phyloP scores from a whole-genome alignment of 2,113 vertebrate species.

The Himantopus leucocephalus region DNA sequence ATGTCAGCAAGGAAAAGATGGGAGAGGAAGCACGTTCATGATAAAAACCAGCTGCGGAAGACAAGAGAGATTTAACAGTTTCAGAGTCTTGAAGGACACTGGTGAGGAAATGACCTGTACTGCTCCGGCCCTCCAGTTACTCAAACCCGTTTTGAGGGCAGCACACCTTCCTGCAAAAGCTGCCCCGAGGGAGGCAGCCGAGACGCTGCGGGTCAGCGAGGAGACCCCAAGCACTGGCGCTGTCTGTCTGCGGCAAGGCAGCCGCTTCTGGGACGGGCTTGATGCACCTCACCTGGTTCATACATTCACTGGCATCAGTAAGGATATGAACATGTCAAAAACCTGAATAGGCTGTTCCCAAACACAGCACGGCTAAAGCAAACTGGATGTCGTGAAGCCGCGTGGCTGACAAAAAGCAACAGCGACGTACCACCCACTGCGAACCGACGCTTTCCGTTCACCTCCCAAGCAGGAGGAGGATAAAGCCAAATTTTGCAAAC shows the following conservation, averaged over 20 bases:
- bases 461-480: not conserved
- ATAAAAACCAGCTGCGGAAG: not conserved
- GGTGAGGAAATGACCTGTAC: not conserved
- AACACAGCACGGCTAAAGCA: not conserved
- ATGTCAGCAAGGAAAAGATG: not conserved
- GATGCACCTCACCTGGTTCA: not conserved
- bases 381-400: not conserved
- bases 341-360: not conserved
- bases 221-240: not conserved
- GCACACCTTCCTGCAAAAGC: not conserved
- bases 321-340: not conserved
- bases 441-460: not conserved
- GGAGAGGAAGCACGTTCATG: not conserved
- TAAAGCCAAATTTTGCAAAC: not conserved
- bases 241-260: not conserved
- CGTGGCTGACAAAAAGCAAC: not conserved
- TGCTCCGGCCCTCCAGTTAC: not conserved
- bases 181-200: not conserved
- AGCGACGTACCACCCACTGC: not conserved
- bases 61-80: not conserved
- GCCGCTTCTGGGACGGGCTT: fast-evolving
- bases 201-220: not conserved
- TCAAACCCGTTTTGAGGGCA: not conserved
- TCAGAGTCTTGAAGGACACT: not conserved
- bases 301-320: not conserved